Evolutionary conservation across 2,888 invertebrate species (phyloP).

Genomic region (Leucophora obtusa): DNA sequence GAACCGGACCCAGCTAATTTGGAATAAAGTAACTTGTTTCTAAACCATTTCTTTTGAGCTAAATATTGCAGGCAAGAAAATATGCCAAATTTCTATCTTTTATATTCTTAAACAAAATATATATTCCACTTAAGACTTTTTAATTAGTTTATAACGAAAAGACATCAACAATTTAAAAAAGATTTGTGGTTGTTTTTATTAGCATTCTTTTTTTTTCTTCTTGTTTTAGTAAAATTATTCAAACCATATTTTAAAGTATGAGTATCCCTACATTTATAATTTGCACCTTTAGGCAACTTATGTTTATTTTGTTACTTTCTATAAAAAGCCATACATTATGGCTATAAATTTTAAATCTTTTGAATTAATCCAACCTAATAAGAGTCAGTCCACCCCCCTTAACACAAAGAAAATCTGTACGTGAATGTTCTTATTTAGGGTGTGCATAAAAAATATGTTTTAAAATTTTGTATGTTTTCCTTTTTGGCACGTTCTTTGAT

Average conservation of each 20-base stretch:
- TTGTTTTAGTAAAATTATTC: slow-evolving; percentile 15
- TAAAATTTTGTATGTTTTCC: slow-evolving; percentile 34
- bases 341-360: slow-evolving; percentile 78
- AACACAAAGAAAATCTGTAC: not conserved
- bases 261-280: slow-evolving; percentile 35
- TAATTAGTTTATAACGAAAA: slow-evolving; percentile 74
- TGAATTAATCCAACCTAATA: slow-evolving; percentile 71
- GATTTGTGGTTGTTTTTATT: slow-evolving; percentile 74
- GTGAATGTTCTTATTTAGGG: slow-evolving; percentile 8
- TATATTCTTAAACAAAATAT: slow-evolving; percentile 24
- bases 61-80: too few species aligned
- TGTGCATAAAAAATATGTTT: slow-evolving; percentile 44
- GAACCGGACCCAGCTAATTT: too few species aligned
- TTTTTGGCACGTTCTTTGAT: slow-evolving; percentile 71
- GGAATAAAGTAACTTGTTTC: too few species aligned
- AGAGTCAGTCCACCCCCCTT: slow-evolving; percentile 39
- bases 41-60: too few species aligned
- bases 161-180: slow-evolving; percentile 50
- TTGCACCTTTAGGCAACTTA: slow-evolving; percentile 58
- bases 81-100: too few species aligned
- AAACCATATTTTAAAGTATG: slow-evolving; percentile 14
- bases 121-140: slow-evolving; percentile 69
- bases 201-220: slow-evolving; percentile 62
- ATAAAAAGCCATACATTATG: slow-evolving; percentile 56
- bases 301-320: slow-evolving; percentile 26